These are phyloP conservation scores for Andrena flavipes DNA, from an alignment of 2,888 invertebrate species.

Conservation along the genomic window DNA sequence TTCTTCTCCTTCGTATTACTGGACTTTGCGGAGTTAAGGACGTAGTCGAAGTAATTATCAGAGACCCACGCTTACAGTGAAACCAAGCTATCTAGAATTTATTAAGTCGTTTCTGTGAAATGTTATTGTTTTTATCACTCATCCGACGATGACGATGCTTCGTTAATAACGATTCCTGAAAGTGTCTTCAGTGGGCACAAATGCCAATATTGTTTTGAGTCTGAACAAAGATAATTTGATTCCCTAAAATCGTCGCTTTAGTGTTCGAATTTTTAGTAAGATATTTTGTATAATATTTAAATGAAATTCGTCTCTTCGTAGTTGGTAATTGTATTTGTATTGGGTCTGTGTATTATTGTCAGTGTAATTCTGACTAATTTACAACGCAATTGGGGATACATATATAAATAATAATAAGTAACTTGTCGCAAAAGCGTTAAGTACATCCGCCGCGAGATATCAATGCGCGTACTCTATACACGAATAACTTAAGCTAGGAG, in stretches of 20 bases:
- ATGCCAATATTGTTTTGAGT: not conserved
- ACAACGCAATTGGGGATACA: constrained; percentile 35
- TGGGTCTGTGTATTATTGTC: constrained; percentile 60
- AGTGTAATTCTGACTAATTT: constrained; percentile 59
- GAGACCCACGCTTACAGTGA: not conserved
- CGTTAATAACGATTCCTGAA: not conserved
- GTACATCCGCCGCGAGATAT: constrained; percentile 47
- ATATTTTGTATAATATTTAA: constrained; percentile 17
- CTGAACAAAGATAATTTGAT: not conserved
- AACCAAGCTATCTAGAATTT: constrained; percentile 3
- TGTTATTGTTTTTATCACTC: not conserved
- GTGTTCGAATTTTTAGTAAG: not conserved
- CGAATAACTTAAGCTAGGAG: constrained; percentile 22
- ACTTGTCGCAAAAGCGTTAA: constrained; percentile 46
- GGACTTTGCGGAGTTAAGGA: constrained; percentile 3
- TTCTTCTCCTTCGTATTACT: not conserved
- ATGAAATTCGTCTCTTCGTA: constrained; percentile 20
- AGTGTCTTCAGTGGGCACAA: not conserved
- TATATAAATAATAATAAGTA: constrained; percentile 51
- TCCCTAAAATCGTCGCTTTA: too few species aligned
- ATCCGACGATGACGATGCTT: not conserved
- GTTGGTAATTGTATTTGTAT: constrained; percentile 47
- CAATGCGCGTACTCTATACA: constrained; percentile 27
- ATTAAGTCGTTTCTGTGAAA: not conserved
- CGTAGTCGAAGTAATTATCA: not conserved